Evolutionary conservation across 2,797 vertebrate species (phyloP), one percentile per base, ranked within the genome.

Genomic region (Anguilla marmorata): DNA sequence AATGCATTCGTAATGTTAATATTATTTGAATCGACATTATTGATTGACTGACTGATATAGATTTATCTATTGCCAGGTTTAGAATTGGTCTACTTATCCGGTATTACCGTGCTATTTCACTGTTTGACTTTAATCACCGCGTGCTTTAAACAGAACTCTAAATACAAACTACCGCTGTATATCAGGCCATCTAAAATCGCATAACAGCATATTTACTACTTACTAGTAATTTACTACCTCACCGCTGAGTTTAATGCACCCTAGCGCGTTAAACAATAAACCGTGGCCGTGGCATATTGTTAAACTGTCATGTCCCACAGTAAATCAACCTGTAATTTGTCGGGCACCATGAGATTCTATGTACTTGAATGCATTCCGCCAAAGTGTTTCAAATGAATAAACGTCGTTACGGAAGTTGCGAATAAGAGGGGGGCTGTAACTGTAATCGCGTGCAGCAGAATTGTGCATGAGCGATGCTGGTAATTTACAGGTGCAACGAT

Each of bases 251-350:
- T 82, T 82, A 82, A 82, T 82, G 79, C 45, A 82, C 79, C 79
- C 66, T 82, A 56, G 48, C 27, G 11, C 63, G 87, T 88, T 88
- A 52, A 88, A 85, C 87, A 88, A 72, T 88, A 54, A 88, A 85
- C 48, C 63, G 83, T 50, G 63, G 87, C 48, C 48, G n/a, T 50
- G 79, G 79, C 45, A 82, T 82, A 82, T 82, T 82, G 79, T 82
- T 83, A 37, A 85, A 69, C 48, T 85, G 48, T 33, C 87, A 84
- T 45, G 82, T 88, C 63, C 52, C 54, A 52, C 82, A 16, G 24
- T 88, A 88, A 88, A 88, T 88, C 87, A 85, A 85, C 83, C 63
- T 88, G 33, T 85, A 85, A 27, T 50, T 85, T 88, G 52, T 74
- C 72, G 24, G 63, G 63, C 63, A 41, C 11, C 48, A 83, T 79